Percentiles rank a stretch among this genome's conserved stretches.
Conservation (phyloP, 92 coral and sea anemone species). For the Porites cylindrica region DNA sequence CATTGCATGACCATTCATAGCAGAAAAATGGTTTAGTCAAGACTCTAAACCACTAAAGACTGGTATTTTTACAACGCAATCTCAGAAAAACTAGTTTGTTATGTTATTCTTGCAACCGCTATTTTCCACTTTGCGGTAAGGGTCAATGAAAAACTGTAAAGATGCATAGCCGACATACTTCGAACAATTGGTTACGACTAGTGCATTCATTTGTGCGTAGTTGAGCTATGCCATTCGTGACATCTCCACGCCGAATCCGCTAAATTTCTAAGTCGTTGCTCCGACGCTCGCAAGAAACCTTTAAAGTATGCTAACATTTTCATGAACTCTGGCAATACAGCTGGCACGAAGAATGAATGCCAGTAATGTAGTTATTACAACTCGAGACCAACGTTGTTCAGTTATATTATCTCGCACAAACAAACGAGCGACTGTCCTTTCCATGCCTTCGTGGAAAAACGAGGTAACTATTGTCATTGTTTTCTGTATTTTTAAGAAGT, state of each 20-base stretch:
- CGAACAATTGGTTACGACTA: conserved; percentile 79
- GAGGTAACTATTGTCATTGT: conserved; percentile 41
- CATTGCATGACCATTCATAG: not conserved
- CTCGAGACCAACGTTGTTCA: conserved; percentile 51
- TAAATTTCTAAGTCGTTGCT: conserved; percentile 11
- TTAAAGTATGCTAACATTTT: conserved; percentile 40
- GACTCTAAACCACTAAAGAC: not conserved
- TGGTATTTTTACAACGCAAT: not conserved
- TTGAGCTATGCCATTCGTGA: conserved; percentile 49
- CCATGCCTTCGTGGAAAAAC: conserved; percentile 30
- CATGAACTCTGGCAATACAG: conserved; percentile 34
- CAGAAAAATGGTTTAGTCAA: not conserved
- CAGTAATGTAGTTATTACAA: conserved; percentile 42
- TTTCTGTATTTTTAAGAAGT: conserved; percentile 15
- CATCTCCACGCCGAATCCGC: conserved; percentile 24
- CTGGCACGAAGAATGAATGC: conserved; percentile 48
- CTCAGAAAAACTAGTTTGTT: not conserved
- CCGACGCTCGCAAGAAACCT: conserved; percentile 33
- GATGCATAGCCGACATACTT: conserved; percentile 86
- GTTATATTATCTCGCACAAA: conserved; percentile 20
- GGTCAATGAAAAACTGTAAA: conserved; percentile 66
- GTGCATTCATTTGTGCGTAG: conserved; percentile 76
- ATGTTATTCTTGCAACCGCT: conserved; percentile 53
- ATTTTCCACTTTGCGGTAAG: conserved; percentile 67
- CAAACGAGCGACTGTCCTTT: conserved; percentile 52